Conservation (phyloP, 2,888 invertebrate species). For the Tinea trinotella region DNA sequence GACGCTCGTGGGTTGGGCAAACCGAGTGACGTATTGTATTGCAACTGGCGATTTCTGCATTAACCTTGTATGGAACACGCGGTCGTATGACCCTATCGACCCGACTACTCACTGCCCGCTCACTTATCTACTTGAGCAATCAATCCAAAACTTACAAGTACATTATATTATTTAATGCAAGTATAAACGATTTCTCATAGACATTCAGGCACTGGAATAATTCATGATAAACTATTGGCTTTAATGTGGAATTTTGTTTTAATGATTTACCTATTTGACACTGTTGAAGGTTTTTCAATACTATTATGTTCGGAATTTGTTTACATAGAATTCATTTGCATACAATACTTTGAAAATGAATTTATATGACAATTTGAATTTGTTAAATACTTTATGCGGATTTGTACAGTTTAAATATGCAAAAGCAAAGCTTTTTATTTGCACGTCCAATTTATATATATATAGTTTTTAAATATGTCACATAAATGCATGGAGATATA, state of each 20-base stretch:
- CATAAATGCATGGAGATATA: no score
- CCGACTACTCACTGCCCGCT: conserved; percentile 28
- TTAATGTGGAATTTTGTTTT: conserved; percentile 5
- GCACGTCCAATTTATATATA: background rate
- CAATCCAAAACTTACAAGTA: conserved; percentile 33
- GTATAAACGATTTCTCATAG: background rate
- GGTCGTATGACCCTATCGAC: conserved; percentile 21
- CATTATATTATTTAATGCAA: background rate
- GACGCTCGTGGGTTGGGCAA: background rate
- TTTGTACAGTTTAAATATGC: no score
- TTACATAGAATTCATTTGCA: background rate
- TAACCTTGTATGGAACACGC: conserved; percentile 42
- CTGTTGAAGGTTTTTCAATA: background rate
- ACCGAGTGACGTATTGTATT: conserved; percentile 17
- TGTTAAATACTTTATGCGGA: background rate
- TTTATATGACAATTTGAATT: background rate
- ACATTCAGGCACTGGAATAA: background rate
- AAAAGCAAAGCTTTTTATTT: background rate
- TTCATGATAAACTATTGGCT: conserved; percentile 1
- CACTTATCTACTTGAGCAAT: conserved; percentile 34
- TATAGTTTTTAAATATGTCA: no score
- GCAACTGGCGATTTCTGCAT: conserved; percentile 36
- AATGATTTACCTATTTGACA: background rate
- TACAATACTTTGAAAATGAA: background rate
- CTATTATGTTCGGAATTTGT: background rate